phyloP scores from a whole-genome alignment of 1,140 invertebrate species.

The Gyrodactylus salaris region DNA sequence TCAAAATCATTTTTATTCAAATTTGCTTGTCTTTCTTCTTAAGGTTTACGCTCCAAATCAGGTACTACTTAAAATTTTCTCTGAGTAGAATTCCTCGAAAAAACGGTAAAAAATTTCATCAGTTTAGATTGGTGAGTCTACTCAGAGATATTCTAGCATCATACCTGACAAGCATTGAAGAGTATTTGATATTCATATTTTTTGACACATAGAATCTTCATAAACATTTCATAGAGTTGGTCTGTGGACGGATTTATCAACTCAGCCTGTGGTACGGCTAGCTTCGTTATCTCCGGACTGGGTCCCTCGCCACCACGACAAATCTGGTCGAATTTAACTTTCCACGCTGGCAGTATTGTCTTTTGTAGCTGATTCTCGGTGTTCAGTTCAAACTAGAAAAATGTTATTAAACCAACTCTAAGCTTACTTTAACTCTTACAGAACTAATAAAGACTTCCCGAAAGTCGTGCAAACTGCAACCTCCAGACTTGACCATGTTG shows the following conservation, averaged over 20 bases:
- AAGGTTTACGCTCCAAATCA: no score
- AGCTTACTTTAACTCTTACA: not conserved
- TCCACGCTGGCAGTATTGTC: conserved; percentile 44
- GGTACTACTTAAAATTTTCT: no score
- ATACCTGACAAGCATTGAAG: conserved; percentile 80
- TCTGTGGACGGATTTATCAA: conserved; percentile 27
- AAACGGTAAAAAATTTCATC: no score
- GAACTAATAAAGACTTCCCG: conserved; percentile 55
- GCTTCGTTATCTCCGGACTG: conserved; percentile 17
- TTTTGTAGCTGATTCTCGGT: not conserved
- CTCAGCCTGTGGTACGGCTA: conserved; percentile 17
- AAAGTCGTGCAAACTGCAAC: conserved; percentile 85
- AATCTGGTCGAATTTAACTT: conserved; percentile 96
- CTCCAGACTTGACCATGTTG: conserved; percentile 76
- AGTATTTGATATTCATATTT: conserved; percentile 98
- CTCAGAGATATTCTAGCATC: no score
- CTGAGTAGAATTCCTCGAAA: no score
- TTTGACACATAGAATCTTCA: conserved; percentile 82
- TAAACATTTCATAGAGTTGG: conserved; percentile 96
- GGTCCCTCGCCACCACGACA: conserved; percentile 39
- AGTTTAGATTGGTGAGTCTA: no score
- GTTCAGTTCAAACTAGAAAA: no score
- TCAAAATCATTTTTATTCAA: no score
- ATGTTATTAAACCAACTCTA: no score
- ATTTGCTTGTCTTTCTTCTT: no score